Conservation (phyloP, 2,888 invertebrate genomes). For the Noctua janthe region DNA sequence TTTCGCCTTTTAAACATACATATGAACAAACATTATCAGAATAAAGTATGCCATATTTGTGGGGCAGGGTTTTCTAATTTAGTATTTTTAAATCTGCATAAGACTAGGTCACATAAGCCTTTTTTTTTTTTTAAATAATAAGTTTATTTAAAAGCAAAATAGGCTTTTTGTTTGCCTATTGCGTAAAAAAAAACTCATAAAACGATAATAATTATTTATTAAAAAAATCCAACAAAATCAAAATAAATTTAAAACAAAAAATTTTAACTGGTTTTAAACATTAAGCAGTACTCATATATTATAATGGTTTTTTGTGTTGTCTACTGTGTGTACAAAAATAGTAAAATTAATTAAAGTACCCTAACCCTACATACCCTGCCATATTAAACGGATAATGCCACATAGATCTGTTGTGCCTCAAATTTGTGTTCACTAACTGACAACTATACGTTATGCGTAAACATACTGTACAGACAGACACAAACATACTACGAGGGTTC, state of each 20-base stretch:
- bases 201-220: slow-evolving; percentile 25
- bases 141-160: not conserved
- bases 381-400: not conserved
- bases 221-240: slow-evolving; percentile 6
- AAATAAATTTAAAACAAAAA: not conserved
- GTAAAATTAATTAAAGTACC: not conserved
- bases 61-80: slow-evolving; percentile 83
- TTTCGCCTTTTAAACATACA: slow-evolving; percentile 84
- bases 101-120: slow-evolving; percentile 76
- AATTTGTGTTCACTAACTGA: not conserved
- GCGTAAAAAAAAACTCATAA: not conserved
- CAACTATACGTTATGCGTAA: not conserved
- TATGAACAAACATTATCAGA: slow-evolving; percentile 84
- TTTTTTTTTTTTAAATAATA: too few species aligned
- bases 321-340: not conserved
- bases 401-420: slow-evolving; percentile 5
- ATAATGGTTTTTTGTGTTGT: too few species aligned
- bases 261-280: not conserved
- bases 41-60: slow-evolving; percentile 84
- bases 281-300: not conserved
- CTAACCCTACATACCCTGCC: slow-evolving; percentile 10
- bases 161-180: not conserved
- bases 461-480: not conserved
- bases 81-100: slow-evolving; percentile 83
- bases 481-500: not conserved